Percentiles rank a stretch among this genome's conserved stretches.
Conservation (phyloP, 2,797 vertebrate species). For the Scleropages formosus region DNA sequence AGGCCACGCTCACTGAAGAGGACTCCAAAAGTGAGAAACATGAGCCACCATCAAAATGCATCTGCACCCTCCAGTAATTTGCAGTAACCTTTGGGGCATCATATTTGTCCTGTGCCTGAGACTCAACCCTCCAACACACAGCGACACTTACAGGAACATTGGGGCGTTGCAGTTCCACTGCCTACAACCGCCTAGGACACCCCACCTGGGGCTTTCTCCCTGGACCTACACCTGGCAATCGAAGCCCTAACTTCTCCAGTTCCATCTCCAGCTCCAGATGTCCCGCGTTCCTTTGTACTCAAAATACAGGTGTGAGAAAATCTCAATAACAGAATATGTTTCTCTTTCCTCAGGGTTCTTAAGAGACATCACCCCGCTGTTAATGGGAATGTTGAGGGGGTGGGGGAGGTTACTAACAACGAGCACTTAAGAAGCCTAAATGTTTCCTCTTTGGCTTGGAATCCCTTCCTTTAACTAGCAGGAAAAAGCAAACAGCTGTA, state of each 20-base stretch:
- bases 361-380: background rate
- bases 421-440: constrained; percentile 3
- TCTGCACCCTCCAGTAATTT: constrained; percentile 57
- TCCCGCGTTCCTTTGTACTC: background rate
- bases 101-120: constrained; percentile 58
- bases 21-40: constrained; percentile 60
- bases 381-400: constrained; percentile 1
- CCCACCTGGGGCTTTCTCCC: too few relatives aligned
- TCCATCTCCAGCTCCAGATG: background rate
- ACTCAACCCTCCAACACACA: constrained; percentile 31
- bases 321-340: background rate
- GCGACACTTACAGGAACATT: too few relatives aligned
- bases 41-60: constrained; percentile 62
- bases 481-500: constrained; percentile 40
- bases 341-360: background rate
- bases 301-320: constrained; percentile 14
- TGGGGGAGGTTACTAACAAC: background rate
- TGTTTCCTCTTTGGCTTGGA: background rate
- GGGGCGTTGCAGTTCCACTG: too few relatives aligned
- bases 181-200: too few relatives aligned
- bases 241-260: background rate
- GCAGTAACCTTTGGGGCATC: constrained; percentile 64
- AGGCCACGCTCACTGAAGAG: constrained; percentile 58
- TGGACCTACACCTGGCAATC: too few relatives aligned
- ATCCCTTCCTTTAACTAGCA: constrained; percentile 26